These are phyloP conservation scores for Lepidurus apus DNA, from an alignment of 1,140 invertebrate species.

Conservation along the genomic window DNA sequence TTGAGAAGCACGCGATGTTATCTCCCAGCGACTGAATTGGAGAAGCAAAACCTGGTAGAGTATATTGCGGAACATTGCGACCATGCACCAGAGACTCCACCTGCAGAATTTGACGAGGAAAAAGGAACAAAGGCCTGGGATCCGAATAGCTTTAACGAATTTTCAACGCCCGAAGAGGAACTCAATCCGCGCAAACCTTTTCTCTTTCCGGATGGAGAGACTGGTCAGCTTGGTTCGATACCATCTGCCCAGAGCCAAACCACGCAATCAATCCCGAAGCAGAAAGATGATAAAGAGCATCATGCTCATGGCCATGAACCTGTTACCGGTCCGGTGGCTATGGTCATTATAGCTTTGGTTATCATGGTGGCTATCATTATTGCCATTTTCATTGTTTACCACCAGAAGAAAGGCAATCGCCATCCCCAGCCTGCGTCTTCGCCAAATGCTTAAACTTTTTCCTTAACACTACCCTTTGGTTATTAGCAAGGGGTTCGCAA, in stretches of 20 bases:
- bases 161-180: too few relatives aligned
- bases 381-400: conserved; percentile 6
- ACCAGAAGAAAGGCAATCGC: not conserved
- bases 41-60: too few relatives aligned
- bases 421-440: not conserved
- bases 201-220: too few relatives aligned
- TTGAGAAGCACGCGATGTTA: too few relatives aligned
- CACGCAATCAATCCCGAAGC: not conserved
- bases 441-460: not conserved
- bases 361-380: conserved; percentile 1
- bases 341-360: not conserved
- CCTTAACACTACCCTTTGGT: not conserved
- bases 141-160: too few relatives aligned
- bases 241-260: not conserved
- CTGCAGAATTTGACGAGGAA: too few relatives aligned
- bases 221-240: not conserved
- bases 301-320: not conserved
- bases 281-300: not conserved
- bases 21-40: too few relatives aligned
- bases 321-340: not conserved
- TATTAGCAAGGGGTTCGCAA: too few relatives aligned
- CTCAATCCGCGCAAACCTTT: not conserved
- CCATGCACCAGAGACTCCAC: too few relatives aligned
- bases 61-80: too few relatives aligned
- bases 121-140: too few relatives aligned